Base-by-base conservation (phyloP, 2,888 invertebrate species). In the Tachina grossa region DNA sequence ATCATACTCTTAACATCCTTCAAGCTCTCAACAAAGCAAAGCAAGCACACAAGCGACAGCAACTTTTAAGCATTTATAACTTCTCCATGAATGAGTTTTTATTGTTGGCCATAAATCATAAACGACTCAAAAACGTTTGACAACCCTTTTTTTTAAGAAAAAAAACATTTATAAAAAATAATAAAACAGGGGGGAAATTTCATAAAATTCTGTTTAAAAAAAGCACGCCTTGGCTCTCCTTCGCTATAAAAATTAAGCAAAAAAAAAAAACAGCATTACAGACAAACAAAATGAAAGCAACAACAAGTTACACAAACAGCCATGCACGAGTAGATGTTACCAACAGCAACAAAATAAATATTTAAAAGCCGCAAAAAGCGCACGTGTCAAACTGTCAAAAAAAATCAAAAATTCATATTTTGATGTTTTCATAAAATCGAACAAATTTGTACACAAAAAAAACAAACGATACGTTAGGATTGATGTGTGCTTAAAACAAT, bases 321-420 rank as follows among this genome's bases (percentile, higher is more conserved):
- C 5, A 31, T 31, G 6, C 1, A 31, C 59, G 47, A 53, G 19
- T 65, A 39, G 47, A 72, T 59, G 19, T 47, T 61, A 55, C 31
- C 39, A 71, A 19, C 55, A 49, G 49, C 65, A 83, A 76, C 79
- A 75, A 61, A 63, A 55, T 51, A 75, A 59, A 53, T 31, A 81
- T 2, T 66, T 41, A 43, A 74, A 79, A 83, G 75, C 85, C 85
- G 85, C 85, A 85, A 85, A 71, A 76, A 80, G 79, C 76, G 85
- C 85, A 85, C 85, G 83, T 85, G 85, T 85, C 85, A 85, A 85
- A 83, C 66, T 85, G 85, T 85, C 85, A 80, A 83, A 85, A 78
- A 75, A 66, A 75, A 82, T 75, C 81, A 77, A 85, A 74, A 74
- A 63, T 57, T 78, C 55, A 66, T 78, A 78, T 82, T 85, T 74